These are phyloP conservation scores for Toxotes jaculatrix DNA, from an alignment of 2,113 vertebrate genomes.

Conservation along the genomic window DNA sequence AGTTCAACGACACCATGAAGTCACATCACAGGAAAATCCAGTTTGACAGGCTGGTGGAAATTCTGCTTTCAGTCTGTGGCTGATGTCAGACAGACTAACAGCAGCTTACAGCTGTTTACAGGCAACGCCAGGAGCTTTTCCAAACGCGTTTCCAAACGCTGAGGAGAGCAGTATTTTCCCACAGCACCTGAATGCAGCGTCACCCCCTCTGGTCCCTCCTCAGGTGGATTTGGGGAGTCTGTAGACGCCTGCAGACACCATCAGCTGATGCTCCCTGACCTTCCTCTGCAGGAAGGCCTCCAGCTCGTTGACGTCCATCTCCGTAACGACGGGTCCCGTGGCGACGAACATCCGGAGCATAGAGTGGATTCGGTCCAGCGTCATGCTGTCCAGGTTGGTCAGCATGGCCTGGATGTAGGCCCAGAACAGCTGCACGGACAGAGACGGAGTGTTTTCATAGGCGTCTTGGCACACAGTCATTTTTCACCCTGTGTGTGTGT, in stretches of 20 bases:
- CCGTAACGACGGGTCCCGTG: conserved; percentile 92
- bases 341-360: conserved; percentile 99
- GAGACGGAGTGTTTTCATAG: background rate
- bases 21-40: background rate
- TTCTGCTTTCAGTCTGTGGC: background rate
- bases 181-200: background rate
- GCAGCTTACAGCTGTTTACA: background rate
- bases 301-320: conserved; percentile 94
- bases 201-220: background rate
- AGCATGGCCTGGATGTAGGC: conserved; percentile 99
- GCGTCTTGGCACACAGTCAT: background rate
- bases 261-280: conserved; percentile 93
- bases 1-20: background rate
- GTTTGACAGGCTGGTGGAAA: background rate
- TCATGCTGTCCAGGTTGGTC: conserved; percentile 97
- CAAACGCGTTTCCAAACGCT: background rate
- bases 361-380: conserved; percentile 96
- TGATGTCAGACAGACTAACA: background rate
- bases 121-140: background rate
- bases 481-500: background rate
- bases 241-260: conserved; percentile 90
- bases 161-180: background rate
- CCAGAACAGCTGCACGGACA: conserved; percentile 92
- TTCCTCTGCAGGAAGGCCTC: conserved; percentile 96
- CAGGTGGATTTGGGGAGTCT: conserved; percentile 91